Evolutionary conservation across 35 echinoderm and acorn worm species (phyloP), one percentile per base, ranked within the genome.

Genomic region (Holothuria glaberrima): DNA sequence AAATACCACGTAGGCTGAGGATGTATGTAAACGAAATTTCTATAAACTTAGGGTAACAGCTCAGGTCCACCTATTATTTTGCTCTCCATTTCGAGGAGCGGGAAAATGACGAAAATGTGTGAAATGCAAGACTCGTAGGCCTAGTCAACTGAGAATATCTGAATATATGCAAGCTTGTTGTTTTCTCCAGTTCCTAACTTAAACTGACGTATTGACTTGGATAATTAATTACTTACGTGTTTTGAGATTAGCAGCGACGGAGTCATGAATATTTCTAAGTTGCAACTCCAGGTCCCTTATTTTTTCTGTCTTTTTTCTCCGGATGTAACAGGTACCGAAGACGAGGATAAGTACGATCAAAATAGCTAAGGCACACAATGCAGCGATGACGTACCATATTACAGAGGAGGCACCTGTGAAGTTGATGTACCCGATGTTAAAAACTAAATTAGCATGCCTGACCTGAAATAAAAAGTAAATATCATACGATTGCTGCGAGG

Each of bases 261-360:
- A 84, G 21, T 84, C 80, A 3, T 84, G 80, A 19, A 84, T 84
- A 58, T 84, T 54, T 22, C 80, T 9, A 31, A 84, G 13, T 61
- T 84, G 80, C 26, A 84, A 13, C 30, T 84, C 80, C 80, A 84
- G 80, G 57, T 84, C 80, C 20, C 32, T 60, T 5, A 84, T 84
- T 63, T 61, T 27, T 36, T 12, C 52, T 21, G 24, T 30, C 30
- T 61, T 84, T n/a, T 84, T 30, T 9, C 80, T 30, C 18, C 80
- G 48, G 5, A 84, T 61, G 56, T 84, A 22, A 27, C 54, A 84
- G 22, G 33, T 62, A 20, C 26, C 4, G n/a, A 84, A 21, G 20
- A 61, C 0, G 33, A 52, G 52, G n/a, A 84, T n/a, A 4, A 84
- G 26, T 17, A 62, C 34, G 5, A 61, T 61, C 54, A 84, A 3